Evolutionary conservation across 2,888 invertebrate genomes (phyloP).

Genomic region (Platycnemis pennipes): DNA sequence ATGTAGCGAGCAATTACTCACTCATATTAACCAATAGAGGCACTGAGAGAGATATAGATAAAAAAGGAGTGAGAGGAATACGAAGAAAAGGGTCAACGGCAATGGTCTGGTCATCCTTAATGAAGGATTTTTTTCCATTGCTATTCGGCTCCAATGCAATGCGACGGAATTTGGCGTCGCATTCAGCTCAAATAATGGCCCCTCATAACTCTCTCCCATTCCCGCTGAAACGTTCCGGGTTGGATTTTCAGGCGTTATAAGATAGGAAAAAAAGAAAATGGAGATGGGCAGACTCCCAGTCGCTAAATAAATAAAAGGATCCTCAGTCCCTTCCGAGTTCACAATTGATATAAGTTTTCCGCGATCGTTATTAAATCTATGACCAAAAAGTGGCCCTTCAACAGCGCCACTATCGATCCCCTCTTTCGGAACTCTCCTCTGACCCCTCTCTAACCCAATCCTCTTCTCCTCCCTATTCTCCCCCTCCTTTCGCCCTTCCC

Average conservation of each 20-base stretch:
- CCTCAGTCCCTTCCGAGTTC: background rate
- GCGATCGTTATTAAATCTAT: background rate
- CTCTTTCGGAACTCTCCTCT: background rate
- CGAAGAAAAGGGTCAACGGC: background rate
- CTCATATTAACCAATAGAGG: background rate
- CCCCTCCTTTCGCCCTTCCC: background rate
- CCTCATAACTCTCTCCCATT: background rate
- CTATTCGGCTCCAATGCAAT: background rate
- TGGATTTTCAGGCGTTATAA: background rate
- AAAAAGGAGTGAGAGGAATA: background rate
- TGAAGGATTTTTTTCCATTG: background rate
- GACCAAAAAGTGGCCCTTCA: conserved; percentile 6
- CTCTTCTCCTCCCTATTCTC: too few relatives aligned
- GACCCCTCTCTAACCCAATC: background rate
- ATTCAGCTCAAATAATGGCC: background rate
- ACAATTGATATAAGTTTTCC: conserved; percentile 3
- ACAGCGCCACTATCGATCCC: background rate
- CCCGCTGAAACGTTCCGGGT: background rate
- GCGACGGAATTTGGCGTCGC: background rate
- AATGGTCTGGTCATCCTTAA: background rate
- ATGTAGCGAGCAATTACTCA: background rate
- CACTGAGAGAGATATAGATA: background rate
- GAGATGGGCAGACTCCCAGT: background rate
- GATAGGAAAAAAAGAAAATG: background rate
- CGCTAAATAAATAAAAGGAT: conserved; percentile 3